Conservation (phyloP, 2,797 vertebrate genomes). For the Semaprochilodus insignis region DNA sequence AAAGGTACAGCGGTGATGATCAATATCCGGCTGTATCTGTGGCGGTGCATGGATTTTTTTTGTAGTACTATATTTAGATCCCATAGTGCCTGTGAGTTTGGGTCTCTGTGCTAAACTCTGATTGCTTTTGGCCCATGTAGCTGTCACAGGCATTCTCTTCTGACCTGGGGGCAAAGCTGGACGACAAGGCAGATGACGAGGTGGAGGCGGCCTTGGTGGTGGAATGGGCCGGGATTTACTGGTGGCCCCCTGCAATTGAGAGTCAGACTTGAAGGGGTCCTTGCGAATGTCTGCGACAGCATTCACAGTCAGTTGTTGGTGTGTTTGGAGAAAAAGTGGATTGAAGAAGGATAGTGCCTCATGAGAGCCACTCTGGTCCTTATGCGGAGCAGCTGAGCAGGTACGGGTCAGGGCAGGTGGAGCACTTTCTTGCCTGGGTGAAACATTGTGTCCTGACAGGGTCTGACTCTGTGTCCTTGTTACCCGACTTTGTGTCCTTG, state of each 20-base stretch:
- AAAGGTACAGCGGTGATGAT: constrained; percentile 70
- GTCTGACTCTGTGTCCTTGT: constrained; percentile 66
- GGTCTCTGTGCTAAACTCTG: constrained; percentile 67
- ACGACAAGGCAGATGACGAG: constrained; percentile 70
- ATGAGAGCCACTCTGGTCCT: constrained; percentile 84
- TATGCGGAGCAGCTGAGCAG: constrained; percentile 68
- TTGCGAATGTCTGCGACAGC: background rate
- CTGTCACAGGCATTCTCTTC: constrained; percentile 67
- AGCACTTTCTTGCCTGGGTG: constrained; percentile 76
- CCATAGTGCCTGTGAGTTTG: constrained; percentile 76
- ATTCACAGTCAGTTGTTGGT: constrained; percentile 68
- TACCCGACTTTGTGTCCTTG: background rate
- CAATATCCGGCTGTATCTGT: constrained; percentile 78
- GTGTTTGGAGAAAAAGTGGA: constrained; percentile 92
- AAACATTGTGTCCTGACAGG: background rate
- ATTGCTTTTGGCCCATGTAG: constrained; percentile 46
- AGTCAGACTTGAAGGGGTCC: constrained; percentile 1
- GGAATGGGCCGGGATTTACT: constrained; percentile 71
- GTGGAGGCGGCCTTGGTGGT: constrained; percentile 88
- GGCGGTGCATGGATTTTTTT: constrained; percentile 73
- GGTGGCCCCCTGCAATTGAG: constrained; percentile 29
- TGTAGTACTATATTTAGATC: constrained; percentile 60
- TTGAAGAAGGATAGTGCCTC: constrained; percentile 91
- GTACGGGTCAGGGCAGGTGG: constrained; percentile 82
- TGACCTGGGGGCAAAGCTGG: constrained; percentile 65